Base-by-base conservation (phyloP, 2,888 invertebrate species). In the Sturmia bella region DNA sequence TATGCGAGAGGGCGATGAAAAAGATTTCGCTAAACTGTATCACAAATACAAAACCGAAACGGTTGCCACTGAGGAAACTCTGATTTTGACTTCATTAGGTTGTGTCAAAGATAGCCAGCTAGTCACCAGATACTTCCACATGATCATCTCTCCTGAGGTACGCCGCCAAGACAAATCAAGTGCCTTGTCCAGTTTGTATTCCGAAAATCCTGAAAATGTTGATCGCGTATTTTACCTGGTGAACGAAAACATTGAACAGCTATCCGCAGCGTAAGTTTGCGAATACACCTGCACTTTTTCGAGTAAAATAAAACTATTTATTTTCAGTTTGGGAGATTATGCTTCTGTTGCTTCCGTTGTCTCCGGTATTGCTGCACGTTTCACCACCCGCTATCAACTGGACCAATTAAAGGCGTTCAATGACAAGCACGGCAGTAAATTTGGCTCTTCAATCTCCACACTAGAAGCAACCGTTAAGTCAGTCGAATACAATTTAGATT, bases 21-120 rank as follows among this genome's bases (percentile, higher is more conserved):
- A 88, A 0, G 94, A 95, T 82, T 97, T 95, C 93, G 86, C 93
- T 0, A 93, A 91, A 85, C 90, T 95, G 19, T 95, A 94, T 93
- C 84, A 91, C 0, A 92, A 93, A 82, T 96, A 94, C 89, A 86
- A 89, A 64, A 87, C 85, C 0, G 92, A 93, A 64, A 92, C 93
- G 39, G 92, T 95, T 0, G 94, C 95, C 48, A 93, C 94, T 0
- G 96, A 96, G 89, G 93, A 95, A 88, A 92, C 93, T 3, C 89
- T 93, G 7, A 91, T 97, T 1, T 92, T 96, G 21, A 90, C 89
- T 64, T 92, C 93, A 1, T 91, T 97, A 68, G 95, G 95, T 0
- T 96, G 96, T 87, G 93, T 95, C 0, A 91, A 90, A 72, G 88
- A 94, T 68, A 85, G 89, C 0, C 88, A 88, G 43, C 91, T 94